Evolutionary conservation across 2,797 vertebrate genomes (phyloP).

Genomic region (Arremon aurantiirostris): DNA sequence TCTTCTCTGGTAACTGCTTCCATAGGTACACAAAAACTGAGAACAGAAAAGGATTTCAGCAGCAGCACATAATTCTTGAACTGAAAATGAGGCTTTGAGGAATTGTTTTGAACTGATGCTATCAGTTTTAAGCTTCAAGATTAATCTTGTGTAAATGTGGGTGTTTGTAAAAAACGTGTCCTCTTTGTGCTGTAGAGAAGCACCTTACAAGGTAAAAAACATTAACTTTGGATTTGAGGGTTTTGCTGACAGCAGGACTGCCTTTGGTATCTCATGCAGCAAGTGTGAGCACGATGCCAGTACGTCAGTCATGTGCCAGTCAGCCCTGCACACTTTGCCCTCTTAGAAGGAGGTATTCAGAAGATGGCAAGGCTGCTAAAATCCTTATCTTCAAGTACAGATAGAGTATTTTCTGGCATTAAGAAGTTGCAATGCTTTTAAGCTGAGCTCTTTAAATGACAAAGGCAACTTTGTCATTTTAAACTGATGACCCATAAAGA

Average conservation of each 20-base stretch:
- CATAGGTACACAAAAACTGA: neutral
- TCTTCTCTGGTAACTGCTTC: neutral
- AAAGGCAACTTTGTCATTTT: neutral
- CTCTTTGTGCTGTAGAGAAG: neutral
- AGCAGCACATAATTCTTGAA: fast-evolving
- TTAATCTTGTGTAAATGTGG: neutral
- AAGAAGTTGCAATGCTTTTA: neutral
- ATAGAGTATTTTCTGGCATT: neutral
- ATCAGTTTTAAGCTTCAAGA: neutral
- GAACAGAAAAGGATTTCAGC: neutral
- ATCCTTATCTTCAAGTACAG: neutral
- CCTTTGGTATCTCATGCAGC: neutral
- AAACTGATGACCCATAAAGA: neutral
- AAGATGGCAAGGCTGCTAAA: neutral
- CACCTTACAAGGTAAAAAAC: neutral
- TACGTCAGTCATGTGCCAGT: neutral
- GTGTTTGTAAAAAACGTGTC: neutral
- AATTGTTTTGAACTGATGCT: neutral
- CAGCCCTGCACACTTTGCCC: fast-evolving
- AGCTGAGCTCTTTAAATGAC: neutral
- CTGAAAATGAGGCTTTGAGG: neutral
- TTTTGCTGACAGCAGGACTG: neutral
- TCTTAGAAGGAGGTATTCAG: neutral
- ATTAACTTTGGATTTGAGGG: neutral
- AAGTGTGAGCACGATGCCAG: neutral